Evolutionary conservation across 2,797 vertebrate genomes (phyloP).

Genomic region (Neostethus bicornis): DNA sequence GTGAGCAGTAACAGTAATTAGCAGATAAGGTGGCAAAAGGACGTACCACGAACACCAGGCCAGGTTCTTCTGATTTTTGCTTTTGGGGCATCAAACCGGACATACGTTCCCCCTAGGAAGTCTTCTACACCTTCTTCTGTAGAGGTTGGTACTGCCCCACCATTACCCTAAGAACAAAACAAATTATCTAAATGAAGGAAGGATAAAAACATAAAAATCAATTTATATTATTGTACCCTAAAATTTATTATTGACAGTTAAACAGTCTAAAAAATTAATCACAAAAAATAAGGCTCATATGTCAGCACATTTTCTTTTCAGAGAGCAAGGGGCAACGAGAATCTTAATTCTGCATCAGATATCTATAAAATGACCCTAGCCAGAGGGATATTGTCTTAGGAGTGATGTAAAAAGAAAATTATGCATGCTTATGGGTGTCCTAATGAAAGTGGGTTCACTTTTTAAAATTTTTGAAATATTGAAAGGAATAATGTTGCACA

Average conservation of each 20-base stretch:
- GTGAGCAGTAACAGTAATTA: too few species aligned
- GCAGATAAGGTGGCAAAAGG: conserved; percentile 12
- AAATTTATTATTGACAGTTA: neutral
- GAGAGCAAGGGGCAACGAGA: neutral
- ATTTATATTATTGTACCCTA: neutral
- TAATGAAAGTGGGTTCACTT: neutral
- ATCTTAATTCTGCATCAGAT: neutral
- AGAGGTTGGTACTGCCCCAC: conserved; percentile 63
- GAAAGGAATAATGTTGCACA: too few species aligned
- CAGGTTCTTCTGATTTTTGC: conserved; percentile 86
- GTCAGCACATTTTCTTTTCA: neutral
- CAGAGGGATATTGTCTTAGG: neutral
- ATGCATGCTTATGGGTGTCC: too few species aligned
- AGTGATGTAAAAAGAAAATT: neutral
- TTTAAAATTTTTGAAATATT: too few species aligned
- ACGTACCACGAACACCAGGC: conserved; percentile 89
- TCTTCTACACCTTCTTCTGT: conserved; percentile 80
- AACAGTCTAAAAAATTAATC: neutral
- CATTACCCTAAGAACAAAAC: conserved; percentile 83
- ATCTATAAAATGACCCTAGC: neutral
- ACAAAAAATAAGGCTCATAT: neutral
- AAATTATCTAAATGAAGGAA: neutral
- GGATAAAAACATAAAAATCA: neutral
- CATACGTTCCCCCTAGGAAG: conserved; percentile 82
- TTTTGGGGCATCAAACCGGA: conserved; percentile 89